Conservation (phyloP, 2,797 vertebrate species). For the Poecilia wingei region DNA sequence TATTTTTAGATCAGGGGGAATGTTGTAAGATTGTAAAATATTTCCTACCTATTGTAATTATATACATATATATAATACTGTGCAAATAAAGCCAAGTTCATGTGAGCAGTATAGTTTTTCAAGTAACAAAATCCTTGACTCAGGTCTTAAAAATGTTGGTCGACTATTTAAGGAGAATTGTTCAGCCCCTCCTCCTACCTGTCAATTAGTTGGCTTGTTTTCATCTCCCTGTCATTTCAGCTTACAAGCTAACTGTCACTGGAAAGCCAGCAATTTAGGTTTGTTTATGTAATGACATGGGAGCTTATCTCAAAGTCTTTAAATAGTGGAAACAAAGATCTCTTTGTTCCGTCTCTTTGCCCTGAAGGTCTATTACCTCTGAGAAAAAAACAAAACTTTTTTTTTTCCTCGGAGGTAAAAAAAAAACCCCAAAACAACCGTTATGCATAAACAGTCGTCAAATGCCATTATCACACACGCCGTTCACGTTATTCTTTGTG, state of each 20-base stretch:
- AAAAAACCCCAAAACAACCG: not conserved
- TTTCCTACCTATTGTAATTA: not conserved
- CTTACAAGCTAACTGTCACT: constrained; percentile 40
- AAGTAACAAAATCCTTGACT: constrained; percentile 12
- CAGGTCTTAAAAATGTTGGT: constrained; percentile 25
- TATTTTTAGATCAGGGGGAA: too few species aligned
- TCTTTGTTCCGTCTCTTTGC: constrained; percentile 51
- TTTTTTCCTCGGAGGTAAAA: too few species aligned
- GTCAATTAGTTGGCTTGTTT: constrained; percentile 43
- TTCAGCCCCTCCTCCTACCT: constrained; percentile 14
- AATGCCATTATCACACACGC: not conserved
- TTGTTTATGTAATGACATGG: constrained; percentile 35
- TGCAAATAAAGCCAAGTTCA: not conserved
- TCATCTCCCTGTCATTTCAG: constrained; percentile 43
- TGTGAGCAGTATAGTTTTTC: not conserved
- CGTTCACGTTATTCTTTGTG: constrained; percentile 1
- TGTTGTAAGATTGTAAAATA: not conserved
- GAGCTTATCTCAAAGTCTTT: constrained; percentile 29
- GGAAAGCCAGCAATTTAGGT: constrained; percentile 46
- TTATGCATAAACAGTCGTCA: constrained; percentile 1
- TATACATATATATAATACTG: not conserved
- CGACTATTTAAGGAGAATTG: constrained; percentile 17
- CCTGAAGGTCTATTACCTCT: constrained; percentile 27
- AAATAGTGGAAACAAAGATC: constrained; percentile 28
- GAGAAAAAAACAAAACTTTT: not conserved